Percentiles rank a stretch among this genome's conserved stretches.
Conservation (phyloP, 2,888 invertebrate genomes). For the Drosophila eohydei region DNA sequence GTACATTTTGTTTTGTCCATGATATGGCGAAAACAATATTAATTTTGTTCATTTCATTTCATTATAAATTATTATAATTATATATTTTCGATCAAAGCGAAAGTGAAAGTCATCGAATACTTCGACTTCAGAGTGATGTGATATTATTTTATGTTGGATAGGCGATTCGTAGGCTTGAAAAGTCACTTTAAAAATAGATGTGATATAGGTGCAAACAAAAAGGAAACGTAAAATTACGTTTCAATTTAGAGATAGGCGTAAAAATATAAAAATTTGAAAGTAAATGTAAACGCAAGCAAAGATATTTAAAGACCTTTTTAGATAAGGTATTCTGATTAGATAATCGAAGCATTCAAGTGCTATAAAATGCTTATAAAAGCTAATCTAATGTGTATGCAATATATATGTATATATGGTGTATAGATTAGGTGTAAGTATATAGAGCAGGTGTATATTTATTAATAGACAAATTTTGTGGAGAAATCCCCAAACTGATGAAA, state of each 20-base stretch:
- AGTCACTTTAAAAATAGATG: slow-evolving; percentile 30
- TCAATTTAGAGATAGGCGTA: neutral
- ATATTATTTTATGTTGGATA: slow-evolving; percentile 9
- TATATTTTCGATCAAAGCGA: slow-evolving; percentile 28
- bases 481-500: neutral
- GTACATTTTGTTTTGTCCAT: slow-evolving; percentile 49
- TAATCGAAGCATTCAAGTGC: neutral
- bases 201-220: slow-evolving; percentile 17
- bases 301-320: neutral
- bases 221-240: neutral
- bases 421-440: neutral
- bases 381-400: neutral
- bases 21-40: slow-evolving; percentile 39
- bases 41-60: slow-evolving; percentile 24
- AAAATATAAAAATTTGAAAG: slow-evolving; percentile 3
- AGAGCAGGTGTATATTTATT: too few species aligned
- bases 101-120: slow-evolving; percentile 61
- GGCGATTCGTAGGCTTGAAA: neutral
- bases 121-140: neutral
- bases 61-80: slow-evolving; percentile 59
- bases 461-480: neutral
- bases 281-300: neutral
- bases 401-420: neutral
- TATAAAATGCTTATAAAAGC: neutral
- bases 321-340: slow-evolving; percentile 8